Conservation (phyloP, 1,140 invertebrate species). For the Ganaspis sp. region DNA sequence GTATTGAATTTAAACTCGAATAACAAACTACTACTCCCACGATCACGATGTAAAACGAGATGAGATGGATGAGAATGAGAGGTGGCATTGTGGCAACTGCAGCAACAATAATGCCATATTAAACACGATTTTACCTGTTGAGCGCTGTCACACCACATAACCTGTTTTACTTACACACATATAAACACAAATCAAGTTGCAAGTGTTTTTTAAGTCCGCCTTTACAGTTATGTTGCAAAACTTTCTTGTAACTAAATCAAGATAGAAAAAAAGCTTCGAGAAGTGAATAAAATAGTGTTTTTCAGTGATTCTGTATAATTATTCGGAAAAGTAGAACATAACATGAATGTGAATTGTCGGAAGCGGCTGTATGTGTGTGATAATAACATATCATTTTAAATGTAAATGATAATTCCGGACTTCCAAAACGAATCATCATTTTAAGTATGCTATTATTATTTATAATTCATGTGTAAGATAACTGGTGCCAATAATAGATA, state of each 20-base stretch:
- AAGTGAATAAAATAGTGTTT: not conserved
- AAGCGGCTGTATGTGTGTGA: not conserved
- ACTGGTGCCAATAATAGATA: not conserved
- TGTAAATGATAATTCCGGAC: not conserved
- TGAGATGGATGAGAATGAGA: no score
- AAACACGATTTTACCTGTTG: not conserved
- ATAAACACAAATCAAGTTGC: not conserved
- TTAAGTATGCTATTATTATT: not conserved
- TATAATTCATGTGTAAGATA: not conserved
- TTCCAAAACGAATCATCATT: not conserved
- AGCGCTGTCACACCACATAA: not conserved
- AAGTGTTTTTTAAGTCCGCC: not conserved
- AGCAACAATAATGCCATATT: not conserved
- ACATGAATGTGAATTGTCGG: not conserved
- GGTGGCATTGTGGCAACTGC: no score
- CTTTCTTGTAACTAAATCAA: not conserved
- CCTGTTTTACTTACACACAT: not conserved
- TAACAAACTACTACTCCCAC: no score
- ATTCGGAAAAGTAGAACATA: not conserved
- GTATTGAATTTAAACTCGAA: no score
- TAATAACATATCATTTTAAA: slow-evolving; percentile 15
- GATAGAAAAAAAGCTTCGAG: not conserved
- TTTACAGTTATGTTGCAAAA: not conserved
- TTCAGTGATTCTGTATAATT: not conserved
- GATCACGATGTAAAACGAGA: not conserved